phyloP scores from a whole-genome alignment of 2,113 vertebrate genomes.

The Melanerpes aurifrons region DNA sequence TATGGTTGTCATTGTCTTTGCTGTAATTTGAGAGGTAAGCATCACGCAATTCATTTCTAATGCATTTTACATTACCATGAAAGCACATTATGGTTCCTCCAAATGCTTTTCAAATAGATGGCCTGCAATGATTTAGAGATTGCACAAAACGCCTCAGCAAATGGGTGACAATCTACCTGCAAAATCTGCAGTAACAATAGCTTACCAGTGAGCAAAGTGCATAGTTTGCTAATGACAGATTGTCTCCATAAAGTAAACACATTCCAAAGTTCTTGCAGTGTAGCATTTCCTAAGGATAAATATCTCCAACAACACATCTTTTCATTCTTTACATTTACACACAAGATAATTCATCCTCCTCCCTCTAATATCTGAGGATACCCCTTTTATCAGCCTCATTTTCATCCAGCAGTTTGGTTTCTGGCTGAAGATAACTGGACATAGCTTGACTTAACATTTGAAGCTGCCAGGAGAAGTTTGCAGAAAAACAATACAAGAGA shows the following conservation, averaged over 20 bases:
- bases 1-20: slow-evolving; percentile 74
- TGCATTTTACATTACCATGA: slow-evolving; percentile 73
- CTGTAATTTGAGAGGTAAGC: slow-evolving; percentile 69
- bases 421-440: not conserved
- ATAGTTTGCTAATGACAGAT: not conserved
- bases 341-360: not conserved
- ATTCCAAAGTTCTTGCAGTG: not conserved
- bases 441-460: not conserved
- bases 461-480: not conserved
- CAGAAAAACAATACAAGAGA: not conserved
- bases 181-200: slow-evolving; percentile 1
- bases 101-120: slow-evolving; percentile 40
- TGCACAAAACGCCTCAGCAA: slow-evolving; percentile 10
- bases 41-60: slow-evolving; percentile 71
- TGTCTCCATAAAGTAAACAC: not conserved
- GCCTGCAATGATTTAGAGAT: slow-evolving; percentile 56
- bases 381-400: not conserved
- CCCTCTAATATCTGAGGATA: not conserved
- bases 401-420: not conserved
- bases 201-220: not conserved
- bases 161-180: slow-evolving; percentile 32
- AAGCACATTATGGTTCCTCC: slow-evolving; percentile 64
- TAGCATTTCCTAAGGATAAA: not conserved
- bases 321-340: not conserved
- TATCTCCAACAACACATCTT: not conserved